Evolutionary conservation across 2,888 invertebrate species (phyloP), one percentile per base, ranked within the genome.

Genomic region (Plagodis pulveraria): DNA sequence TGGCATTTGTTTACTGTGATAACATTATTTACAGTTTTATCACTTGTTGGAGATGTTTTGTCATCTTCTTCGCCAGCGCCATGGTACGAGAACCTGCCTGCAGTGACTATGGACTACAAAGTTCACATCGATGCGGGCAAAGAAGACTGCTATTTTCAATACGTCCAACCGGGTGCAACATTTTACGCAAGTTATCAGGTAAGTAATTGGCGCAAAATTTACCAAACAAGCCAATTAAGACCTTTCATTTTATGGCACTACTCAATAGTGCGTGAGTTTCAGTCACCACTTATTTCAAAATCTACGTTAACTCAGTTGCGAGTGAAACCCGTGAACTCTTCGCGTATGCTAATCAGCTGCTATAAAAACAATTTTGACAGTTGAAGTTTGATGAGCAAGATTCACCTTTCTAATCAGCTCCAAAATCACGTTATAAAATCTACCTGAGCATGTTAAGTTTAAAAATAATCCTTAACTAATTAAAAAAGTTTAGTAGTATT

Each of bases 111-210:
- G 96, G 98, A 98, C 82, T 99, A 99, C 83, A 98, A 98, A 91
- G 97, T 99, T 40, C 97, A 98, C 86, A 96, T 99, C 65, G 98
- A 98, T 77, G 97, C 98, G n/a, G 98, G 98, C 58, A 93, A 93
- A 74, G 98, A 98, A 88, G 98, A 99, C 80, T 99, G 99, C 89
- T 99, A 98, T 88, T 98, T 95, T 86, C 98, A 99, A 93, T 98
- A 96, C 92, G 98, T 98, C 60, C 97, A 98, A 77, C 95, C 96
- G 56, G 97, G 97, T 54, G 98, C 98, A 32, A 98, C 98, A 62
- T 96, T 99, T 82, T 98, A 98, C 89, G 97, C 98, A 63, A 97
- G 98, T 73, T 98, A 98, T 89, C 98, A 98, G 95, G 98, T 98
- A 87, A 84, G 78, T 81, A 72, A 63, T 22, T 22, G 22, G 22